Base-by-base conservation (phyloP, 1,140 invertebrate species). In the Halesus radiatus region DNA sequence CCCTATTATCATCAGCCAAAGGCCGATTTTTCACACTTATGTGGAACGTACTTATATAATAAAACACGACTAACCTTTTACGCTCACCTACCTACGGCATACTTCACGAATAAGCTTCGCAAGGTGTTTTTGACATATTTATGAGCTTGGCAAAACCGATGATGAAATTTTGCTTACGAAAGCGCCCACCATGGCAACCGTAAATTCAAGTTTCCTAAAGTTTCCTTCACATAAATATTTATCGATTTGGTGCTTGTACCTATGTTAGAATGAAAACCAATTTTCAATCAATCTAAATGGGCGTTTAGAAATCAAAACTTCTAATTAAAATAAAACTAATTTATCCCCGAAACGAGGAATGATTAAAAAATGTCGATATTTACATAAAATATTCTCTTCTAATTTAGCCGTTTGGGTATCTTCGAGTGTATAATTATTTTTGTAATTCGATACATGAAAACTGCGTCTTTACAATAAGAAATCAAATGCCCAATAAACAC, bases 111-210 rank as follows among this genome's bases (percentile, higher is more conserved):
- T 72, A 72, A 72, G 68, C 68, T 72, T 72, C 37, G 50, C 68
- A 52, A 72, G 45, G 68, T 72, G 68, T 72, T 53, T 72, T 72
- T 72, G 68, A 72, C 45, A 72, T 72, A 72, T 72, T 72, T 72
- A 72, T 53, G 68, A 72, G 22, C 68, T 53, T 72, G 45, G 68
- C 50, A 23, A 13, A 52, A 20, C 16, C 45, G 37, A 50, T 72
- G 68, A 53, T 52, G 68, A 72, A 72, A 72, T 72, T 72, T 52
- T 23, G 68, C 45, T 72, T 26, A 52, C 45, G 50, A 22, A 13
- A 22, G 16, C 68, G 22, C 13, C 10, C 45, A 16, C 32, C n/a
- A 23, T 45, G 10, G 23, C 62, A 29, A n/a, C 62, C 62, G 62
- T 26, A 16, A 66, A 29, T 66, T 64, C 62, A 26, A 22, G 22